These are phyloP conservation scores for Microplitis manilae DNA, from an alignment of 2,888 invertebrate species.

Conservation along the genomic window DNA sequence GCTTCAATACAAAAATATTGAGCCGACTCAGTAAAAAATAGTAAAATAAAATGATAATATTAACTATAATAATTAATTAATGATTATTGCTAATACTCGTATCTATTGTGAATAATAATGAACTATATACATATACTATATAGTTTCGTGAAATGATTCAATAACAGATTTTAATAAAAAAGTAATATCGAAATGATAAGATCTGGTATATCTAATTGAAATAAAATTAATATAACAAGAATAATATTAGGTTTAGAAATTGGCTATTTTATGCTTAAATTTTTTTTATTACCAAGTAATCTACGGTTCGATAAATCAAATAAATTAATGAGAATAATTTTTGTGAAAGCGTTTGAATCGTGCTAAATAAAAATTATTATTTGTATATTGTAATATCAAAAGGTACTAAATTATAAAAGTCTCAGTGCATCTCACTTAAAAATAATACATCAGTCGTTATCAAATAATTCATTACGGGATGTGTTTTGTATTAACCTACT, in stretches of 20 bases:
- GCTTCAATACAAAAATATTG: background rate
- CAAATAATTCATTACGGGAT: constrained; percentile 46
- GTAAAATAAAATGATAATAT: background rate
- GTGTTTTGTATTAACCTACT: constrained; percentile 67
- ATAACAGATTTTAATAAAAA: constrained; percentile 20
- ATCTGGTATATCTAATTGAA: background rate
- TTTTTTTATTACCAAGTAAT: constrained; percentile 56
- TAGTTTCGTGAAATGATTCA: constrained; percentile 13
- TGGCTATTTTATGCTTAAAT: constrained; percentile 59
- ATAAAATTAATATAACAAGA: constrained; percentile 35
- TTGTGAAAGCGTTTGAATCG: constrained; percentile 41
- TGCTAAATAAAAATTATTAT: constrained; percentile 52
- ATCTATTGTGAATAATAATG: constrained; percentile 24
- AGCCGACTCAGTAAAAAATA: background rate
- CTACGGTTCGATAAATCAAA: constrained; percentile 57
- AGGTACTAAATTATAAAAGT: constrained; percentile 63
- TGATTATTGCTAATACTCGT: background rate
- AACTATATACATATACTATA: background rate
- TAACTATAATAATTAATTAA: background rate
- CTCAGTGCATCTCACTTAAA: constrained; percentile 45
- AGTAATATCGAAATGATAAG: background rate
- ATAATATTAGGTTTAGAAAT: constrained; percentile 61
- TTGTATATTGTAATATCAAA: constrained; percentile 66
- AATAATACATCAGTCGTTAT: constrained; percentile 46
- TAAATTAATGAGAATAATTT: constrained; percentile 28